Percentiles rank a stretch among this genome's conserved stretches.
These are phyloP conservation scores for Antrozous pallidus DNA, from an alignment of 2,797 vertebrate genomes.

Conservation along the genomic window DNA sequence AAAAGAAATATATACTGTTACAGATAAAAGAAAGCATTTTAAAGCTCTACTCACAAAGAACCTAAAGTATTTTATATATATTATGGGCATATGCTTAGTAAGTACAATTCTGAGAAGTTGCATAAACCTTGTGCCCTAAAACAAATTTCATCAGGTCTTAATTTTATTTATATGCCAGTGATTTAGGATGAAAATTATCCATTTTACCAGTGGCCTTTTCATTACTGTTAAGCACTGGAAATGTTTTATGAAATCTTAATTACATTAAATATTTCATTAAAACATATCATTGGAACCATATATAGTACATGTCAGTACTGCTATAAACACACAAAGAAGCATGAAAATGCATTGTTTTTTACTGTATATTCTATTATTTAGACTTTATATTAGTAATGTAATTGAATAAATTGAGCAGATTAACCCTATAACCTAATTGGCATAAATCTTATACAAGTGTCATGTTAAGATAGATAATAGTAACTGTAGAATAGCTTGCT, in stretches of 20 bases:
- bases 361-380: background rate
- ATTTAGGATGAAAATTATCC: slow-evolving; percentile 16
- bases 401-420: slow-evolving; percentile 18
- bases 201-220: slow-evolving; percentile 41
- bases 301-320: background rate
- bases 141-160: slow-evolving; percentile 36
- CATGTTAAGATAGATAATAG: slow-evolving; percentile 32
- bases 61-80: background rate
- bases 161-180: slow-evolving; percentile 1
- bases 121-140: slow-evolving; percentile 22
- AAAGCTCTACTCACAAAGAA: slow-evolving; percentile 34
- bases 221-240: slow-evolving; percentile 51
- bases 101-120: slow-evolving; percentile 34
- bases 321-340: background rate
- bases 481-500: slow-evolving; percentile 9
- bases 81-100: slow-evolving; percentile 5
- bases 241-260: slow-evolving; percentile 53
- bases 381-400: slow-evolving; percentile 26
- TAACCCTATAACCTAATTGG: background rate
- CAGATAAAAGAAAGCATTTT: slow-evolving; percentile 40
- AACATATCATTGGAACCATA: slow-evolving; percentile 20
- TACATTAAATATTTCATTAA: slow-evolving; percentile 55
- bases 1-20: slow-evolving; percentile 40
- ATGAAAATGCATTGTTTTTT: slow-evolving; percentile 32
- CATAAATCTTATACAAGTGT: slow-evolving; percentile 12